Evolutionary conservation across 2,113 vertebrate species (phyloP).

Genomic region (Antennarius striatus): DNA sequence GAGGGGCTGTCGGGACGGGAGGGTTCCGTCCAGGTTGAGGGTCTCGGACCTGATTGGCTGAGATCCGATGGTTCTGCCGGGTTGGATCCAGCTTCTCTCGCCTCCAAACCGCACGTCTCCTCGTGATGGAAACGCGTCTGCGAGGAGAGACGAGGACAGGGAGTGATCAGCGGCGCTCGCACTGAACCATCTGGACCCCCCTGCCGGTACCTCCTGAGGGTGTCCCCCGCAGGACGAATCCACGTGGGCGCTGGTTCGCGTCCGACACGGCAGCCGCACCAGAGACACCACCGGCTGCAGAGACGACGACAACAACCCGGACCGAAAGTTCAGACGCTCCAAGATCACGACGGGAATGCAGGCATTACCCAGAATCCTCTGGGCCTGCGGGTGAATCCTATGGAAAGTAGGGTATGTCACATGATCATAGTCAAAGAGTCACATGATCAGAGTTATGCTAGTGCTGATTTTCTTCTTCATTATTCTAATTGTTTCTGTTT

Average conservation of each 20-base stretch:
- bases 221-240: background rate
- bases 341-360: constrained; percentile 81
- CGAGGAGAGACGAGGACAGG: background rate
- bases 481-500: too few species aligned
- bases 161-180: background rate
- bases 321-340: constrained; percentile 80
- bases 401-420: background rate
- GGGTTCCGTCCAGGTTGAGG: constrained; percentile 48
- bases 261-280: constrained; percentile 33
- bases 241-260: background rate
- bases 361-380: constrained; percentile 66
- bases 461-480: too few species aligned
- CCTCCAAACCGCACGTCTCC: constrained; percentile 17
- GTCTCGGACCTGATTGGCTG: background rate
- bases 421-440: too few species aligned
- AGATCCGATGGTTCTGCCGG: constrained; percentile 3
- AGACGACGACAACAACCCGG: constrained; percentile 13
- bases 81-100: constrained; percentile 7
- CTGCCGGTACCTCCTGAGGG: constrained; percentile 42
- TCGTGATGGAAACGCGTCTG: constrained; percentile 42
- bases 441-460: too few species aligned
- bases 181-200: background rate
- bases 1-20: constrained; percentile 22
- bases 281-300: constrained; percentile 81
- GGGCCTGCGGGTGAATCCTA: constrained; percentile 60